Evolutionary conservation across 2,113 vertebrate genomes (phyloP).

Genomic region (Phalacrocorax aristotelis): DNA sequence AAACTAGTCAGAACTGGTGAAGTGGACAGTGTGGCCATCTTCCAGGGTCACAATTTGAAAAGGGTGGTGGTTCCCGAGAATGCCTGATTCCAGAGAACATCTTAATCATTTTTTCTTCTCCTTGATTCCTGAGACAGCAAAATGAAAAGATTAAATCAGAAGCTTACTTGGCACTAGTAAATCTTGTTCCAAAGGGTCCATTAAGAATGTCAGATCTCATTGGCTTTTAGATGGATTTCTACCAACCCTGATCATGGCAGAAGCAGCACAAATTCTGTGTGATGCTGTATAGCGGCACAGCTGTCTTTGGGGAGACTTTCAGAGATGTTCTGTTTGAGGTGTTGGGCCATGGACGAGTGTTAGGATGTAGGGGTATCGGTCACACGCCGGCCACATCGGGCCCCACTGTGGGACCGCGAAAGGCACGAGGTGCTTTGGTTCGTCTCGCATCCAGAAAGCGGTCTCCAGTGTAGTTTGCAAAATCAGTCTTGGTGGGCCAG

Average conservation of each 20-base stretch:
- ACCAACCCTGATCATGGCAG: no score
- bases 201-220: neutral
- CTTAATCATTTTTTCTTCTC: neutral
- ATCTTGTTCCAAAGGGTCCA: neutral
- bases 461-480: neutral
- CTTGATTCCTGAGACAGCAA: neutral
- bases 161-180: neutral
- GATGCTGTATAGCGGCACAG: neutral
- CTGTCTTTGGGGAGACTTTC: neutral
- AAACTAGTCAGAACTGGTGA: no score
- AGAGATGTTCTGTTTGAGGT: neutral
- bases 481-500: neutral
- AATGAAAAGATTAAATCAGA: neutral
- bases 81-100: neutral
- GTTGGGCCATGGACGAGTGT: neutral
- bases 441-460: rapidly evolving
- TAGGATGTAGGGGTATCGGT: neutral
- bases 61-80: neutral
- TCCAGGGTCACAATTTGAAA: neutral
- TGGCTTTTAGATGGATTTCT: neutral
- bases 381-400: rapidly evolving
- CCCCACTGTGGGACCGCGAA: neutral
- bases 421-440: rapidly evolving
- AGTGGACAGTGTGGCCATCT: no score
- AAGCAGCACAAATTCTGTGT: neutral